phyloP scores from a whole-genome alignment of 2,113 vertebrate genomes.

The Phalacrocorax brasilianus region DNA sequence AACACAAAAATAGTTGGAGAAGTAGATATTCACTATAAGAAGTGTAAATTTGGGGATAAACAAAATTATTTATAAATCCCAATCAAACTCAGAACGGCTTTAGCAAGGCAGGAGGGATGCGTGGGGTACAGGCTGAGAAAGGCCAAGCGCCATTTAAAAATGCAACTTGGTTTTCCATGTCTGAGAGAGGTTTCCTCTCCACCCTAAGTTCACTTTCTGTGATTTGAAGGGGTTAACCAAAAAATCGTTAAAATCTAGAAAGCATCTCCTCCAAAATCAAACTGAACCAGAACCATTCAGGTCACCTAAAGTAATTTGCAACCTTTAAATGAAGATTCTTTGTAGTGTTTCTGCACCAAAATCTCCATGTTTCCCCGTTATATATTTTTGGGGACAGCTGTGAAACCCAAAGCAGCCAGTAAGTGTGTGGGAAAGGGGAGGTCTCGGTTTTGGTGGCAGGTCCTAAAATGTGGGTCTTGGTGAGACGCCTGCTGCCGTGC shows the following conservation, averaged over 20 bases:
- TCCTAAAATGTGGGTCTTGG: not conserved
- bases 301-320: not conserved
- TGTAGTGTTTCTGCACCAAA: not conserved
- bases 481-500: accelerated
- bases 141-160: not conserved
- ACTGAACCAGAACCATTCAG: not conserved
- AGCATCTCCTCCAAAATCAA: not conserved
- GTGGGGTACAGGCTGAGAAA: not conserved
- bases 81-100: not conserved
- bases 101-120: accelerated
- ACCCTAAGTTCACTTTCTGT: accelerated
- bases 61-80: not conserved
- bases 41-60: not conserved
- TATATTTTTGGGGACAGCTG: not conserved
- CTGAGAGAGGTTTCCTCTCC: not conserved
- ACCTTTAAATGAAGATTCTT: not conserved
- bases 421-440: not conserved
- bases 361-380: not conserved
- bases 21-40: not conserved
- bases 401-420: not conserved
- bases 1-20: not conserved
- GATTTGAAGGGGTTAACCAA: not conserved
- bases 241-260: not conserved
- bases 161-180: accelerated
- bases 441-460: not conserved